A percentile compares a stretch with the other conserved stretches of the same genome.
These are phyloP conservation scores for Papilio demoleus DNA, from an alignment of 2,888 invertebrate species.

Conservation along the genomic window DNA sequence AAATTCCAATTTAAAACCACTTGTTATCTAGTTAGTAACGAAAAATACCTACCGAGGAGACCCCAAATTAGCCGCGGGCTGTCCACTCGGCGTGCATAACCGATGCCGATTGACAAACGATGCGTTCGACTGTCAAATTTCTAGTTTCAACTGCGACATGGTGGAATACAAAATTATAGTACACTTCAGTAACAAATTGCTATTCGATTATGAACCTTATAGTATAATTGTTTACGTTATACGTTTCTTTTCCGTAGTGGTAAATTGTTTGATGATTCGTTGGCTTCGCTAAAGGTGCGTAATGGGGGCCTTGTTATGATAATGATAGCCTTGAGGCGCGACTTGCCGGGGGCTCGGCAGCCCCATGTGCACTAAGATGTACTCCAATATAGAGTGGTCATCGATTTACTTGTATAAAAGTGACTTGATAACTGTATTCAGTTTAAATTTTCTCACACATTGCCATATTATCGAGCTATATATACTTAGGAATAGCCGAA, in stretches of 20 bases:
- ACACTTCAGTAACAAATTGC: slow-evolving; percentile 26
- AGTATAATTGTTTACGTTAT: not conserved
- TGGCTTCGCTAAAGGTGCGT: slow-evolving; percentile 67
- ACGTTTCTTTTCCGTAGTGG: slow-evolving; percentile 33
- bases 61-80: slow-evolving; percentile 78
- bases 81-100: slow-evolving; percentile 75
- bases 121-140: slow-evolving; percentile 81
- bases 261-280: slow-evolving; percentile 45
- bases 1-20: slow-evolving; percentile 83
- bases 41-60: slow-evolving; percentile 76
- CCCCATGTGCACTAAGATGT: slow-evolving; percentile 56
- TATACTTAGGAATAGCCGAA: no score
- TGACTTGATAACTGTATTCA: slow-evolving; percentile 5
- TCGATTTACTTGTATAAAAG: slow-evolving; percentile 54
- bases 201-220: slow-evolving; percentile 45
- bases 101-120: slow-evolving; percentile 83
- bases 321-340: slow-evolving; percentile 72
- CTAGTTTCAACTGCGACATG: slow-evolving; percentile 75
- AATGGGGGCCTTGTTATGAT: slow-evolving; percentile 82
- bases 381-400: slow-evolving; percentile 62
- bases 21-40: slow-evolving; percentile 82
- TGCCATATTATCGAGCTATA: no score
- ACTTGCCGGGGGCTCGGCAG: slow-evolving; percentile 55
- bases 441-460: slow-evolving; percentile 18
- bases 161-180: slow-evolving; percentile 53